Percentiles rank a stretch among this genome's conserved stretches.
Evolutionary conservation across 2,888 invertebrate species (phyloP).

Genomic region (Apamea monoglypha): DNA sequence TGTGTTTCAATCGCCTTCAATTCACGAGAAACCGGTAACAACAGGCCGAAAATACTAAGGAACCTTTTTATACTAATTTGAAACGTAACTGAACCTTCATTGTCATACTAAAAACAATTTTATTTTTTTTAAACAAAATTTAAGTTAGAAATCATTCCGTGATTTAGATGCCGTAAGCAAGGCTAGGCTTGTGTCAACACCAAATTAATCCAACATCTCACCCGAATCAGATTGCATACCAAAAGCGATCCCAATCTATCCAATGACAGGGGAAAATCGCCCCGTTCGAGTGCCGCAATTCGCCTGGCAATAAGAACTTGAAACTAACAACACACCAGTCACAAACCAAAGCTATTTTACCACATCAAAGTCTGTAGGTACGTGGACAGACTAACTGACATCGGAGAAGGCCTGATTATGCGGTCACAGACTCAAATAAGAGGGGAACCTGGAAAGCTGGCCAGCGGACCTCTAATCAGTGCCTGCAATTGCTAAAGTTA

Average conservation of each 20-base stretch:
- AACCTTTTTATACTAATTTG: not conserved
- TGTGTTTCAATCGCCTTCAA: constrained; percentile 30
- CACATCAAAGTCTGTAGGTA: constrained; percentile 25
- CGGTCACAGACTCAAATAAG: constrained; percentile 53
- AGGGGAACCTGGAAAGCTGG: constrained; percentile 37
- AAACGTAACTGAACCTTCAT: not conserved
- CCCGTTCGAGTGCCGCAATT: constrained; percentile 16
- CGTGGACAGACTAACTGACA: constrained; percentile 38
- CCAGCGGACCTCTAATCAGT: constrained; percentile 58
- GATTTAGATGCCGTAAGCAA: not conserved
- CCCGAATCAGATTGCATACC: not conserved
- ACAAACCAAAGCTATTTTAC: constrained; percentile 21
- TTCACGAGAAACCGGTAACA: constrained; percentile 10
- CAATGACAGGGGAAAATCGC: constrained; percentile 27
- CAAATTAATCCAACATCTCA: not conserved
- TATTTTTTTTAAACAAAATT: not conserved
- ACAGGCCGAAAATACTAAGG: not conserved
- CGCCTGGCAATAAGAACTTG: constrained; percentile 34
- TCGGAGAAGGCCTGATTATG: constrained; percentile 46
- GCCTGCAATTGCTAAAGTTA: constrained; percentile 48
- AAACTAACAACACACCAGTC: constrained; percentile 25
- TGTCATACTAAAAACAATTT: not conserved
- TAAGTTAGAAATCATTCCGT: not conserved
- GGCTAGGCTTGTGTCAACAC: not conserved
- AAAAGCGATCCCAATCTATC: constrained; percentile 29